Conservation (phyloP, 2,113 vertebrate genomes). For the Phalacrocorax brasilianus region DNA sequence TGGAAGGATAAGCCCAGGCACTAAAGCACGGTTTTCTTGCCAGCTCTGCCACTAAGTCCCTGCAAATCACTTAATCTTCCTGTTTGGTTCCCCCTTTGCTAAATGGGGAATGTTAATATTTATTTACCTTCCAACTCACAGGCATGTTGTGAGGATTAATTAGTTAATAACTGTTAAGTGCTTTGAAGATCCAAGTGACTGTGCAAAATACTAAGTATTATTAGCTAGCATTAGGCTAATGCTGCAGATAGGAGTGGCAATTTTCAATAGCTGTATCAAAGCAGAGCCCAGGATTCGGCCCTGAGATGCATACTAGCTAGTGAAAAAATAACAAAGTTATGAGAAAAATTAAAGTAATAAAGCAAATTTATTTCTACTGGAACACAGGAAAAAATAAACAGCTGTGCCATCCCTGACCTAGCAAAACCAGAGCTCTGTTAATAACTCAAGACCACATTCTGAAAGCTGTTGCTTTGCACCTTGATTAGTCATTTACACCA, state of each 20-base stretch:
- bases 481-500: not conserved
- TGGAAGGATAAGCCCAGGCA: not conserved
- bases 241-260: constrained; percentile 3
- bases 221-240: constrained; percentile 36
- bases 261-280: constrained; percentile 14
- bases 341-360: not conserved
- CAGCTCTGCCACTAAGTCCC: constrained; percentile 25
- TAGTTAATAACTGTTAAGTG: constrained; percentile 60
- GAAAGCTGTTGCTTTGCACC: not conserved
- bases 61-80: constrained; percentile 48
- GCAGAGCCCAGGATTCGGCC: constrained; percentile 5
- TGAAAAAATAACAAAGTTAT: constrained; percentile 32
- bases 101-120: constrained; percentile 40
- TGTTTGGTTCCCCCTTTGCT: not conserved
- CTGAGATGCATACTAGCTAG: not conserved
- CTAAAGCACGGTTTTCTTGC: not conserved
- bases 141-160: constrained; percentile 48
- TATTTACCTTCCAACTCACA: constrained; percentile 41
- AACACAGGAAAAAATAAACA: not conserved
- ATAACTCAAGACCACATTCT: not conserved
- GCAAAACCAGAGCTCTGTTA: not conserved
- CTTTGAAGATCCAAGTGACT: constrained; percentile 32
- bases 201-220: constrained; percentile 27
- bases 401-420: not conserved
- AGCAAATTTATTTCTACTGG: not conserved